Conservation (phyloP, 2,888 invertebrate genomes). For the Subacronicta megacephala region DNA sequence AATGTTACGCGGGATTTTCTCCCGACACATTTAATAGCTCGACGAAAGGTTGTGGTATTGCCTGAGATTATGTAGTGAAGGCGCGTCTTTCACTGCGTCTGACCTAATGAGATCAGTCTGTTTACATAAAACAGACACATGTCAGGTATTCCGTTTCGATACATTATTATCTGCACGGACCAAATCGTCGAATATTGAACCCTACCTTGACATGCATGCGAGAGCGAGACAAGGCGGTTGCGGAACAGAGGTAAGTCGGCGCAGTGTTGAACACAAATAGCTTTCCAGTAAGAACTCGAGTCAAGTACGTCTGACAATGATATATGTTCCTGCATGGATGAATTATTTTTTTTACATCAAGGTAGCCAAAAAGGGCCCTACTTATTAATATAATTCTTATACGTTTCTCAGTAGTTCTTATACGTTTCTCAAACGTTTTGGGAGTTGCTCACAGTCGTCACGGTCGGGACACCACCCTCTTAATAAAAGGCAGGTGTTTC, state of each 20-base stretch:
- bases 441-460: constrained; percentile 25
- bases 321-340: constrained; percentile 65
- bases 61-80: constrained; percentile 51
- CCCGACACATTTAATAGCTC: constrained; percentile 51
- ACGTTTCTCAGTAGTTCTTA: not conserved
- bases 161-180: constrained; percentile 81
- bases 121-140: constrained; percentile 79
- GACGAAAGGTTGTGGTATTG: constrained; percentile 39
- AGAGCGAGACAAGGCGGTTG: constrained; percentile 78
- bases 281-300: constrained; percentile 76
- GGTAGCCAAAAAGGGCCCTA: constrained; percentile 8
- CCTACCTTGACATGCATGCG: constrained; percentile 89
- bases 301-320: constrained; percentile 83
- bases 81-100: constrained; percentile 65
- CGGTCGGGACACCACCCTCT: constrained; percentile 46
- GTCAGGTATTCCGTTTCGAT: constrained; percentile 75
- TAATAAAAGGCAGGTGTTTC: constrained; percentile 43
- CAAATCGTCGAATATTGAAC: constrained; percentile 88
- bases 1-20: constrained; percentile 63
- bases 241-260: constrained; percentile 80
- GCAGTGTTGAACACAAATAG: constrained; percentile 87
- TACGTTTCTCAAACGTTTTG: constrained; percentile 8
- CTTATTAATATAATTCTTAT: constrained; percentile 6
- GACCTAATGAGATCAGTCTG: constrained; percentile 78
- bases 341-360: constrained; percentile 50